phyloP scores from a whole-genome alignment of 2,113 vertebrate genomes.

The Dasyornis broadbenti region DNA sequence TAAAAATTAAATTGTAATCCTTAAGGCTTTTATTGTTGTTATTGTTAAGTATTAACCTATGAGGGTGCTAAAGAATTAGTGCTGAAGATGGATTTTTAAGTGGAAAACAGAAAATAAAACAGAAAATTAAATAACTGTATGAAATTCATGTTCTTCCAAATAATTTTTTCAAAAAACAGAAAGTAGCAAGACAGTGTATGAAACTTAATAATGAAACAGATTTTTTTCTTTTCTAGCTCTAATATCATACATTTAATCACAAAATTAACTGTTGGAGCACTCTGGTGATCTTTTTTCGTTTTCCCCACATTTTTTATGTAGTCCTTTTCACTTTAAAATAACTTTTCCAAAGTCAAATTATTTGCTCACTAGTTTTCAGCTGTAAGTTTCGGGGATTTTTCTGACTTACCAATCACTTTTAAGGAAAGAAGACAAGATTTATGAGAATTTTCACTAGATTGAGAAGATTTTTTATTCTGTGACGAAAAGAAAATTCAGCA shows the following conservation, averaged over 20 bases:
- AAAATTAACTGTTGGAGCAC: background rate
- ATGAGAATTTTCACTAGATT: background rate
- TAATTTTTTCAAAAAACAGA: background rate
- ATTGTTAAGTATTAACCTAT: background rate
- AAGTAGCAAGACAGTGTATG: background rate
- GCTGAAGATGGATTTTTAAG: background rate
- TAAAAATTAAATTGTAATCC: background rate
- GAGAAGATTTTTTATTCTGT: background rate
- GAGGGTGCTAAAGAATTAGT: background rate
- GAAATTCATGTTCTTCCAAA: background rate
- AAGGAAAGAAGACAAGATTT: background rate
- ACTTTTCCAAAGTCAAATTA: background rate
- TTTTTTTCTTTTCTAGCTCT: background rate
- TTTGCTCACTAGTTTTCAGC: background rate
- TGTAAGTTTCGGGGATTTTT: fast-evolving
- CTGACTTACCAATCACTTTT: background rate
- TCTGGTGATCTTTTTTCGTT: background rate
- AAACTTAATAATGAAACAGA: background rate
- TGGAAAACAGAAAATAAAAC: background rate
- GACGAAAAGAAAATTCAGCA: background rate
- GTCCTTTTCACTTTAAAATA: background rate
- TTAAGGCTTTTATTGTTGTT: background rate
- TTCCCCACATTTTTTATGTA: background rate
- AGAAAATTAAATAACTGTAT: background rate
- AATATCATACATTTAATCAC: background rate